Base-by-base conservation (phyloP, 1,140 invertebrate species). In the Planococcus citri region DNA sequence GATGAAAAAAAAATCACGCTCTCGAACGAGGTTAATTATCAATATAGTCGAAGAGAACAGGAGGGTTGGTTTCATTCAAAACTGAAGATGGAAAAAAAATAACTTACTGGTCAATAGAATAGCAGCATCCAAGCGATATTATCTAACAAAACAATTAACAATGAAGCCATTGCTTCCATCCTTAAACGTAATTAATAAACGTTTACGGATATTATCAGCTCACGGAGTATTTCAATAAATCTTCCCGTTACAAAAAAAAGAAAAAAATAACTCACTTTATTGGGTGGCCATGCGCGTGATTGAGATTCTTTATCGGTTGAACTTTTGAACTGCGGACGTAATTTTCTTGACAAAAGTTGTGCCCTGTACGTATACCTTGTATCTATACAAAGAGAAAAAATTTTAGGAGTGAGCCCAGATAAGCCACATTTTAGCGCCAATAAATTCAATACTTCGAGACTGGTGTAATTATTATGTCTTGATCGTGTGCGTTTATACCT, bases 141-240 rank as follows among this genome's bases (percentile, higher is more conserved):
- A 64, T 64, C 60, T 64, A 64, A 64, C 60, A 64, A 64, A 64
- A 64, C 60, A 64, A 64, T 64, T 64, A 64, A 64, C 60, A 64
- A 64, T 64, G 22, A 64, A 64, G 60, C 60, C 25, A 64, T 64
- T 51, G 41, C 60, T 64, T 64, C 60, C 60, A 64, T 64, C 60
- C 20, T 64, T 27, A 27, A 25, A 64, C 20, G 60, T 64, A 64
- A 64, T 64, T 64, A 64, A 64, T 64, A 64, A 64, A 64, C 60
- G 60, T 64, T 64, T 64, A 64, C 25, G 60, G 60, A 64, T 64
- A 64, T 64, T 64, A 64, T 64, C 60, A 64, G 60, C 60, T 64
- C 60, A 64, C 60, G 60, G 60, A 64, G 60, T 17, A 64, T 64
- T 64, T 64, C 60, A 64, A 64, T 64, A 64, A 64, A 64, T 64